phyloP scores from a whole-genome alignment of 1,140 invertebrate genomes.

The Micrasema minimum region DNA sequence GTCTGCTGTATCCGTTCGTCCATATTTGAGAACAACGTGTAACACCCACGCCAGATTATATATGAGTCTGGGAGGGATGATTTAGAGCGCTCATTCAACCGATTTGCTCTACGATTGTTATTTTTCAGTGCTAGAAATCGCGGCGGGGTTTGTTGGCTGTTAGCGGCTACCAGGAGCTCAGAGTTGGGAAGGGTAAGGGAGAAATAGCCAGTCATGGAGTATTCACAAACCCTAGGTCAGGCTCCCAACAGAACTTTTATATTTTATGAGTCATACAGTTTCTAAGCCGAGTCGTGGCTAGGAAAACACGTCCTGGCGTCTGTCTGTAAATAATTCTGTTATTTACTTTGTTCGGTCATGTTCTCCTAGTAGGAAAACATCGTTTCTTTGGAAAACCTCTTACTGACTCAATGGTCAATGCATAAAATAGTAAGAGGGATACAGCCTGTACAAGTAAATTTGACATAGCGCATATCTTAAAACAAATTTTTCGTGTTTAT shows the following conservation, averaged over 20 bases:
- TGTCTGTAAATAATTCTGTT: too few species aligned
- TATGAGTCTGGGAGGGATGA: constrained; percentile 51
- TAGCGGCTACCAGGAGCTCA: not conserved
- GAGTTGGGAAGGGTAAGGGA: not conserved
- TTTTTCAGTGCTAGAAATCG: constrained; percentile 27
- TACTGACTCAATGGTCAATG: too few species aligned
- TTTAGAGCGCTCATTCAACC: constrained; percentile 50
- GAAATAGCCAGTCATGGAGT: constrained; percentile 3
- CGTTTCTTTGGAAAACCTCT: too few species aligned
- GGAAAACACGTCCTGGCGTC: too few species aligned
- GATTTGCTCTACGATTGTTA: constrained; percentile 52
- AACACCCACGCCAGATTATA: constrained; percentile 44
- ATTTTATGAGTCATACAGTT: constrained; percentile 12
- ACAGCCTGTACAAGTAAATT: too few species aligned
- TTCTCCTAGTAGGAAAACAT: too few species aligned
- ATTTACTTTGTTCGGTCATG: too few species aligned
- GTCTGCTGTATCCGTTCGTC: not conserved
- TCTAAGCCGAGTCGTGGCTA: too few species aligned
- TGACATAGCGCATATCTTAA: too few species aligned
- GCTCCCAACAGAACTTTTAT: not conserved
- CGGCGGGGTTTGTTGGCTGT: constrained; percentile 4
- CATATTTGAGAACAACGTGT: constrained; percentile 14
- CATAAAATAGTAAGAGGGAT: too few species aligned
- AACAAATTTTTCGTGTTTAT: too few species aligned
- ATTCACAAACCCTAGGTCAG: constrained; percentile 9